A percentile compares a stretch with the other conserved stretches of the same genome.
These are phyloP conservation scores for Ptiloglossa arizonensis DNA, from an alignment of 1,140 invertebrate genomes.

Conservation along the genomic window DNA sequence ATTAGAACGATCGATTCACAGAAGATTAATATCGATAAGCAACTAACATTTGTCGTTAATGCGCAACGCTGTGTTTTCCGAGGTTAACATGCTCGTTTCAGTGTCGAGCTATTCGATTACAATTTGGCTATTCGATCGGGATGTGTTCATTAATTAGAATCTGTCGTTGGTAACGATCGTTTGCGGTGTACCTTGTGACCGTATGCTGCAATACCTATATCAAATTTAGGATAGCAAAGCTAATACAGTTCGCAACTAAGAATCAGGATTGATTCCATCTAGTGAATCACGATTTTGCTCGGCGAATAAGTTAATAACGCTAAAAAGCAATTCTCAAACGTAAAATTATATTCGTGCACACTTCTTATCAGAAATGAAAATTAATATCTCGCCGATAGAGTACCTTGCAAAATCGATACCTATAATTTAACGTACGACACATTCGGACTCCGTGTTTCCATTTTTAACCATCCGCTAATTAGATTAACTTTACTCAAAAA, in stretches of 20 bases:
- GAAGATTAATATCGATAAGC: no score
- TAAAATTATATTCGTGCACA: no score
- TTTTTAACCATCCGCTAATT: no score
- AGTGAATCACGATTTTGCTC: not conserved
- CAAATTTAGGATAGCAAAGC: conserved; percentile 17
- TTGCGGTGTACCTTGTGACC: conserved; percentile 21
- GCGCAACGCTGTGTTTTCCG: not conserved
- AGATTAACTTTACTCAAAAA: no score
- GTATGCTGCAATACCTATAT: conserved; percentile 2
- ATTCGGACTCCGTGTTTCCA: no score
- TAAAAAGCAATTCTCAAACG: no score
- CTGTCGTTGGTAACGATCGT: conserved; percentile 48
- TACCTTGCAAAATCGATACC: no score
- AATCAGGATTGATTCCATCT: conserved; percentile 18
- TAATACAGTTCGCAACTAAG: conserved; percentile 29
- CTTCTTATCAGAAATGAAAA: no score
- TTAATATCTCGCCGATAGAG: no score
- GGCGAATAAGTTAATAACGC: not conserved
- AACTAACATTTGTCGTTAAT: not conserved
- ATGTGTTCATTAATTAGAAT: conserved; percentile 48
- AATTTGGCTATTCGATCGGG: conserved; percentile 10
- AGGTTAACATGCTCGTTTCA: not conserved
- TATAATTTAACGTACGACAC: no score
- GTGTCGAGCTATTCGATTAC: not conserved
- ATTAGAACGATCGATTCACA: no score